These are phyloP conservation scores for Salvator merianae DNA, from an alignment of 2,113 vertebrate species.

Conservation along the genomic window DNA sequence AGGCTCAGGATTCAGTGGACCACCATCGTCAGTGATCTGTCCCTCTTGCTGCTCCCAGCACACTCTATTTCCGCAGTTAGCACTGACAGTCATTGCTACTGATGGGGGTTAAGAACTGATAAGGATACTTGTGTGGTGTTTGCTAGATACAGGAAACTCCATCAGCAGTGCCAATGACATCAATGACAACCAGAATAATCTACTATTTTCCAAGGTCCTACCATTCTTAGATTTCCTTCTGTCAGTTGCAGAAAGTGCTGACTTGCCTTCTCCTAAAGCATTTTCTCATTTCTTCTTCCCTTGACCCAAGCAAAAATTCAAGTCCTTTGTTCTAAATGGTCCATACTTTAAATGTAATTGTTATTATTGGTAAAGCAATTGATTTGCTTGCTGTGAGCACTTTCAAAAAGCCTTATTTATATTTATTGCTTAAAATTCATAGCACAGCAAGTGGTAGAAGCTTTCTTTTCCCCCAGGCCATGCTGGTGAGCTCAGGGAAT, in stretches of 20 bases:
- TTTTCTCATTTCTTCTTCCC: not conserved
- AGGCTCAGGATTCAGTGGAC: no score
- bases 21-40: no score
- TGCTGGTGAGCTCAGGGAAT: not conserved
- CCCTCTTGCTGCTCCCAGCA: no score
- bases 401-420: not conserved
- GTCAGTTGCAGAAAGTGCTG: not conserved
- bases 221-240: no score
- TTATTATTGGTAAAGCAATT: conserved; percentile 2
- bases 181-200: no score
- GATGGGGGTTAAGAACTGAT: no score
- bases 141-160: no score
- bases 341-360: not conserved
- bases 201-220: no score
- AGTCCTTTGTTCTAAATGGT: not conserved
- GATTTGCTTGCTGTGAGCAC: not conserved
- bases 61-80: no score
- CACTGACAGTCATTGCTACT: no score
- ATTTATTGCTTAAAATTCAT: not conserved
- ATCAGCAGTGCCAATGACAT: no score
- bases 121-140: no score
- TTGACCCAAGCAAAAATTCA: not conserved
- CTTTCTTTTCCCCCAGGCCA: not conserved
- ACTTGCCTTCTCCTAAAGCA: not conserved
- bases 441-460: not conserved